phyloP scores from a whole-genome alignment of 2,797 vertebrate genomes.

The Esox masquinongy region DNA sequence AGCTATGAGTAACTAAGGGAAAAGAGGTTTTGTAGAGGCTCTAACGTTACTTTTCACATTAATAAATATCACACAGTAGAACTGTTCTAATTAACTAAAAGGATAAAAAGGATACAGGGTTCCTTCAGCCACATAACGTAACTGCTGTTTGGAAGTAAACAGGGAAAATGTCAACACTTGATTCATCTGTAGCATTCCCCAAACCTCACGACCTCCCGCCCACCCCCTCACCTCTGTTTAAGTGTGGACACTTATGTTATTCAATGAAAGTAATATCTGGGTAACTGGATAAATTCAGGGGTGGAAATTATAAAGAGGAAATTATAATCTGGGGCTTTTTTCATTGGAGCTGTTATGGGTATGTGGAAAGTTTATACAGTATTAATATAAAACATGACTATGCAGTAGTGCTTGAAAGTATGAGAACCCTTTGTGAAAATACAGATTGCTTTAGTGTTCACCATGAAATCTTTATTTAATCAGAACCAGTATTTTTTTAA shows the following conservation, averaged over 20 bases:
- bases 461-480: too few relatives aligned
- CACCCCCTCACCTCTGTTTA: neutral
- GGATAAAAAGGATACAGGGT: neutral
- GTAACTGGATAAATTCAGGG: slow-evolving; percentile 4
- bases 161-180: neutral
- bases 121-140: neutral
- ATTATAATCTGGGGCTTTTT: too few relatives aligned
- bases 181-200: neutral
- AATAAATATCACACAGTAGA: neutral
- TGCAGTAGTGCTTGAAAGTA: too few relatives aligned
- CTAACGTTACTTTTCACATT: neutral
- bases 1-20: neutral
- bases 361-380: too few relatives aligned
- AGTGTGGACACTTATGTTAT: neutral
- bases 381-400: too few relatives aligned
- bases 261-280: slow-evolving; percentile 11
- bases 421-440: too few relatives aligned
- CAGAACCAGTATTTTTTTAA: too few relatives aligned
- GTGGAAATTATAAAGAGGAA: too few relatives aligned
- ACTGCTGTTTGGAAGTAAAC: neutral
- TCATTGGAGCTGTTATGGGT: too few relatives aligned
- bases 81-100: neutral
- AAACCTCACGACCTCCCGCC: neutral
- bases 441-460: too few relatives aligned
- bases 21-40: neutral